Evolutionary conservation across 2,888 invertebrate genomes (phyloP), one percentile per base, ranked within the genome.

Genomic region (Cybosia mesomella): DNA sequence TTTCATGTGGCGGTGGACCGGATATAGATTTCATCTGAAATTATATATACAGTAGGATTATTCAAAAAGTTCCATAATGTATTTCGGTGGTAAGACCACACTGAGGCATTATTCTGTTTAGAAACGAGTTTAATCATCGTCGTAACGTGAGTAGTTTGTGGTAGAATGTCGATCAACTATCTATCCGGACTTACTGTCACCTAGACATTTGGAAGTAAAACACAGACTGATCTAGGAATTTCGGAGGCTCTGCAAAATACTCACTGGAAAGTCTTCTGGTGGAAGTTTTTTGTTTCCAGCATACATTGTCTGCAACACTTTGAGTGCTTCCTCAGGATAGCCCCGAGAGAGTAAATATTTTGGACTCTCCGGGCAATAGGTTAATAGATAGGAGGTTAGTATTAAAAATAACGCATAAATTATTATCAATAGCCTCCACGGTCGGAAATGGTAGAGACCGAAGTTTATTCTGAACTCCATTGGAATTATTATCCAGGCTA

Each of bases 391-490:
- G 24, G 24, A 21, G 18, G 53, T 9, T 9, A 66, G 10, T 66
- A 66, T 18, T 53, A 53, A 24, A 36, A 66, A 34, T n/a, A 22
- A 21, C 1, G 59, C 22, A 36, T 66, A 66, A n/a, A 66, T 22
- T 3, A 54, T 54, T 21, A 21, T 59, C 24, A 66, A 22, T n/a
- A 66, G 24, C 5, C 97, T 92, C 97, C 97, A 97, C 1, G 97
- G 96, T 70, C 95, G 93, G 73, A 95, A 95, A 0, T 83, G 79
- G 69, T 96, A 80, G 1, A 88, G 89, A 18, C 95, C 79, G 1
- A 91, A 65, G 57, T 75, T 58, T 11, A 76, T 43, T 1, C 85
- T 75, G 65, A 92, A 80, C 32, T 85, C 69, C 11, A 91, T 54
- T 0, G 97, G 97, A 55, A 97, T 93, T 2, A 97, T 90, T 0